Percentiles rank a stretch among this genome's conserved stretches.
These are phyloP conservation scores for Lacerta viridis DNA, from an alignment of 2,797 vertebrate genomes.

Conservation along the genomic window DNA sequence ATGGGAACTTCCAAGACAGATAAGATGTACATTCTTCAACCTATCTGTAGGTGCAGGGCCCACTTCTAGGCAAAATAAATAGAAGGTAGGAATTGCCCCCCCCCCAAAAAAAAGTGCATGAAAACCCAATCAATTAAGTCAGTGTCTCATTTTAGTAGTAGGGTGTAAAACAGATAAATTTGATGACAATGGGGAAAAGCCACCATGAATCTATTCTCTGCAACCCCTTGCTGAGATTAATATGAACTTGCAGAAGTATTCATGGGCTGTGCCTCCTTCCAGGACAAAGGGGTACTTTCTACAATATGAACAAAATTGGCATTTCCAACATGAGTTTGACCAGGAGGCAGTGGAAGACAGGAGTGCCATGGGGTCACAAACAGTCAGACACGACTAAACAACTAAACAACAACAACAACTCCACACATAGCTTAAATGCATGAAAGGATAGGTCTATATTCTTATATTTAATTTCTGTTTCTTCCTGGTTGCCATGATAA, in stretches of 20 bases:
- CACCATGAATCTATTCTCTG: not conserved
- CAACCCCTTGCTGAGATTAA: not conserved
- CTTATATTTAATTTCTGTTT: not conserved
- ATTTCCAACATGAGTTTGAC: not conserved
- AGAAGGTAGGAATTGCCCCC: constrained; percentile 81
- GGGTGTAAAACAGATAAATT: constrained; percentile 52
- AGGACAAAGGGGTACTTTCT: not conserved
- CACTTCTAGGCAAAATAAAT: constrained; percentile 76
- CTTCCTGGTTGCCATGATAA: not conserved
- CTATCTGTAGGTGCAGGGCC: constrained; percentile 83
- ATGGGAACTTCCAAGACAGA: constrained; percentile 89
- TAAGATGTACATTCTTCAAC: constrained; percentile 86
- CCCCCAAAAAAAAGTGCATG: constrained; percentile 77
- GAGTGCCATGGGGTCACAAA: too few relatives aligned
- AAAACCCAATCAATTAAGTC: constrained; percentile 89
- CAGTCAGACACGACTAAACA: too few relatives aligned
- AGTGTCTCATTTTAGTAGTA: constrained; percentile 74
- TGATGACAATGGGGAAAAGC: constrained; percentile 9
- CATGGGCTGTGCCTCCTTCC: not conserved
- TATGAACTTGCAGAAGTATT: not conserved
- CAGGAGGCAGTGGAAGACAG: too few relatives aligned
- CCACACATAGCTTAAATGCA: not conserved
- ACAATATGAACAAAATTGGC: not conserved
- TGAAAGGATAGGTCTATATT: not conserved
- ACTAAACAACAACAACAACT: too few relatives aligned